Conservation (phyloP, 2,888 invertebrate species). For the Polymixis lichenea region DNA sequence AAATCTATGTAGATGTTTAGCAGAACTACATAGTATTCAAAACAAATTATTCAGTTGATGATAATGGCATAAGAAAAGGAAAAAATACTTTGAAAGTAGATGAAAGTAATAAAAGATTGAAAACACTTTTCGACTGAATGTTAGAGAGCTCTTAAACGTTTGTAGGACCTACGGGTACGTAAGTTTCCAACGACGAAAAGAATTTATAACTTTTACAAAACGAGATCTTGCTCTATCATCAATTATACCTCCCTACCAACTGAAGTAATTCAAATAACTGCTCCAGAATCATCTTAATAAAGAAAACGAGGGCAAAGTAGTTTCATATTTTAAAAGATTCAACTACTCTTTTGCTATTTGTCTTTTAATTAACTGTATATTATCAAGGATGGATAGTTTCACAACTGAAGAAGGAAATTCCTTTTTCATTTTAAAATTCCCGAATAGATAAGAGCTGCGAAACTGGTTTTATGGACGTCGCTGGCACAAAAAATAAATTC, state of each 20-base stretch:
- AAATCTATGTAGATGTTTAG: constrained; percentile 1
- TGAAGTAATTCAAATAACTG: constrained; percentile 42
- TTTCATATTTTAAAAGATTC: constrained; percentile 23
- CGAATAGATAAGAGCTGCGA: constrained; percentile 18
- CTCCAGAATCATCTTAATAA: constrained; percentile 37
- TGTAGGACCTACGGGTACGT: constrained; percentile 66
- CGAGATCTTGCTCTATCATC: constrained; percentile 67
- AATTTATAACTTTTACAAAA: constrained; percentile 73
- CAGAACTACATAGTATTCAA: background rate
- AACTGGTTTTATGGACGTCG: constrained; percentile 20
- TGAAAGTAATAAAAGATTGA: constrained; percentile 71
- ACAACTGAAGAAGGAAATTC: background rate
- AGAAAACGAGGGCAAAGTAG: constrained; percentile 7
- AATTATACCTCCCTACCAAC: constrained; percentile 62
- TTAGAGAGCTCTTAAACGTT: constrained; percentile 72
- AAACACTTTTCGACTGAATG: constrained; percentile 67
- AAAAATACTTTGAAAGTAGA: constrained; percentile 41
- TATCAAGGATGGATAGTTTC: constrained; percentile 10
- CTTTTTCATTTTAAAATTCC: constrained; percentile 26
- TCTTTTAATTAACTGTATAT: constrained; percentile 38
- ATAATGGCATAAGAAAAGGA: constrained; percentile 9
- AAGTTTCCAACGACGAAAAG: constrained; percentile 70
- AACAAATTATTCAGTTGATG: constrained; percentile 21
- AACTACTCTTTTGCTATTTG: constrained; percentile 16
- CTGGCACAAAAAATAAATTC: constrained; percentile 58